Evolutionary conservation across 2,113 vertebrate species (phyloP).

Genomic region (Cyanocitta stelleri): DNA sequence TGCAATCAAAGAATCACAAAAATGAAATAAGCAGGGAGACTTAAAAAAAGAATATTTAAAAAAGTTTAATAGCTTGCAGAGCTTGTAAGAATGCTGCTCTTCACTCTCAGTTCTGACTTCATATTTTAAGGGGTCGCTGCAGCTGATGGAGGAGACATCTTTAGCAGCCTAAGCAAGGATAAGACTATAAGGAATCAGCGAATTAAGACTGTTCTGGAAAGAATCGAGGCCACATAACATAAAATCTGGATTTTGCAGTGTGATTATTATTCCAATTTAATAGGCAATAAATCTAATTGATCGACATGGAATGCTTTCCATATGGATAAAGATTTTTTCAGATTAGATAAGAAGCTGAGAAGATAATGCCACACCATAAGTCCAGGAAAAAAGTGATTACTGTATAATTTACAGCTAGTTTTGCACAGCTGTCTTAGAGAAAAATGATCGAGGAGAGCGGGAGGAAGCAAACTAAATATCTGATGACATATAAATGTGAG

Average conservation of each 20-base stretch:
- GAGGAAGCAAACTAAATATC: not conserved
- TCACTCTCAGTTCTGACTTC: not conserved
- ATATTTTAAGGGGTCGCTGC: not conserved
- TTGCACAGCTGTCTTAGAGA: conserved; percentile 4
- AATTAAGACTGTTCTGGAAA: not conserved
- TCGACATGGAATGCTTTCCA: not conserved
- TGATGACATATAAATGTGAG: conserved; percentile 29
- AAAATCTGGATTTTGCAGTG: not conserved
- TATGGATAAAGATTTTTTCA: conserved; percentile 9
- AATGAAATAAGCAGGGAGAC: not conserved
- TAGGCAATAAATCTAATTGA: conserved; percentile 7
- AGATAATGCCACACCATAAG: not conserved
- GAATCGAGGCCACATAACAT: not conserved
- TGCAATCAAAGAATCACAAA: not conserved
- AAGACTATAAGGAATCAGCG: not conserved
- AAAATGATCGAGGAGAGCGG: not conserved
- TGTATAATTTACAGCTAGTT: not conserved
- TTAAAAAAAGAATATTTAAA: not conserved
- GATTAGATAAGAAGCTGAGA: conserved; percentile 1
- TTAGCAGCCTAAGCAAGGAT: not conserved
- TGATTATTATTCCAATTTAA: not conserved
- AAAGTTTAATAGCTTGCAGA: not conserved
- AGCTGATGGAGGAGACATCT: not conserved
- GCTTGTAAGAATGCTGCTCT: not conserved
- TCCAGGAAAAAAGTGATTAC: not conserved